Percentiles rank a stretch among this genome's conserved stretches.
phyloP scores from a whole-genome alignment of 1,140 invertebrate genomes.

The Littorina saxatilis region DNA sequence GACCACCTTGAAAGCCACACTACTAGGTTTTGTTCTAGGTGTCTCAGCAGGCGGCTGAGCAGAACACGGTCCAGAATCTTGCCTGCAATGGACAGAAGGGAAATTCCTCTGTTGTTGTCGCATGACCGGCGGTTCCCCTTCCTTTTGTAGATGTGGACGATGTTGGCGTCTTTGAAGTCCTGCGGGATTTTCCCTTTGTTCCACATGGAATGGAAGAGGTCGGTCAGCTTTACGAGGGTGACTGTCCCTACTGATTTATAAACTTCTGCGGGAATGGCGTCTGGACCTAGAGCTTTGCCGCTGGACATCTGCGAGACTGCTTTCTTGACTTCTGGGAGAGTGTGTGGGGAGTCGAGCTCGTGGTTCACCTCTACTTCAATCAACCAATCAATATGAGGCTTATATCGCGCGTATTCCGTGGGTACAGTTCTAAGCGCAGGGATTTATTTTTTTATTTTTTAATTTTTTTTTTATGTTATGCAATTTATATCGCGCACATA shows the following conservation, averaged over 20 bases:
- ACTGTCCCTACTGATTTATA: conserved; percentile 32
- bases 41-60: conserved; percentile 37
- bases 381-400: too few relatives aligned
- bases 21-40: conserved; percentile 40
- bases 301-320: conserved; percentile 35
- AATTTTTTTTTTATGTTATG: too few relatives aligned
- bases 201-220: conserved; percentile 40
- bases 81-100: conserved; percentile 43
- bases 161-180: conserved; percentile 46
- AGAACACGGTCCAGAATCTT: conserved; percentile 48
- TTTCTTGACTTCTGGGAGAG: conserved; percentile 34
- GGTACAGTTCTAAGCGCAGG: conserved; percentile 19
- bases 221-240: conserved; percentile 18
- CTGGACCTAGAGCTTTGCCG: conserved; percentile 40
- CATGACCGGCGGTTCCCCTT: conserved; percentile 34
- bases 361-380: too few relatives aligned
- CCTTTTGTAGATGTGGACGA: conserved; percentile 43
- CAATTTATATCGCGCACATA: too few relatives aligned
- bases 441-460: too few relatives aligned
- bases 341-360: not conserved
- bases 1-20: conserved; percentile 41
- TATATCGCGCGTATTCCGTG: too few relatives aligned
- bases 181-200: conserved; percentile 31
- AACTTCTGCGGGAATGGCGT: conserved; percentile 49
- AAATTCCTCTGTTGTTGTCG: conserved; percentile 46